A percentile compares a stretch with the other conserved stretches of the same genome.
Evolutionary conservation across 2,888 invertebrate species (phyloP).

Genomic region (Disparrhopalites patrizii): DNA sequence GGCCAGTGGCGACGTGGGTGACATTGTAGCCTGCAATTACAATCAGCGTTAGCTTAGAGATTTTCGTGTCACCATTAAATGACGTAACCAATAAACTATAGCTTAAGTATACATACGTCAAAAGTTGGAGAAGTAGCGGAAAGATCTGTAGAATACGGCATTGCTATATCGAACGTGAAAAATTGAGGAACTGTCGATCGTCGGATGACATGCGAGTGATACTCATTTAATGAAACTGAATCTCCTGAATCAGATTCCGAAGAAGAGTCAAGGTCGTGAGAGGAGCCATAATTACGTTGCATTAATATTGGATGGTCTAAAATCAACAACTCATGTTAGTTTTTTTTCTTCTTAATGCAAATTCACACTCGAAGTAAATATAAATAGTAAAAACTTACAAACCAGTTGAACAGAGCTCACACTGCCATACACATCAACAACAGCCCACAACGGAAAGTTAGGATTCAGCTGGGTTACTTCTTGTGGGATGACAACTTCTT

Average conservation of each 20-base stretch:
- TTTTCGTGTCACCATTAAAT: too few relatives aligned
- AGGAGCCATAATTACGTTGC: not conserved
- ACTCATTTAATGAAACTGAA: not conserved
- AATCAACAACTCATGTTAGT: not conserved
- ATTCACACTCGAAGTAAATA: not conserved
- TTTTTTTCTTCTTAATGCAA: not conserved
- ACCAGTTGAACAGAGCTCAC: conserved; percentile 31
- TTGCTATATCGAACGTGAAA: conserved; percentile 4
- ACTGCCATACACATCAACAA: conserved; percentile 35
- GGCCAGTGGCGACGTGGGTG: not conserved
- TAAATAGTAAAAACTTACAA: conserved; percentile 24
- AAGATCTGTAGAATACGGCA: not conserved
- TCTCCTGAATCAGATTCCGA: not conserved
- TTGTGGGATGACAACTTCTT: conserved; percentile 25
- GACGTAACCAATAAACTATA: too few relatives aligned
- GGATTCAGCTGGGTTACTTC: conserved; percentile 11
- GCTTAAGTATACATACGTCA: not conserved
- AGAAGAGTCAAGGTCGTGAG: not conserved
- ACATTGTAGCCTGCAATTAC: too few relatives aligned
- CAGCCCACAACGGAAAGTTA: conserved; percentile 28
- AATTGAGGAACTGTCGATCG: not conserved
- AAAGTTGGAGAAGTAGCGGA: not conserved
- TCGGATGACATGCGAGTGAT: not conserved
- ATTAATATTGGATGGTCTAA: conserved; percentile 7
- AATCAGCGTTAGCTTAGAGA: too few relatives aligned